These are phyloP conservation scores for Melipona quadrifasciata DNA, from an alignment of 1,140 invertebrate genomes.

Conservation along the genomic window DNA sequence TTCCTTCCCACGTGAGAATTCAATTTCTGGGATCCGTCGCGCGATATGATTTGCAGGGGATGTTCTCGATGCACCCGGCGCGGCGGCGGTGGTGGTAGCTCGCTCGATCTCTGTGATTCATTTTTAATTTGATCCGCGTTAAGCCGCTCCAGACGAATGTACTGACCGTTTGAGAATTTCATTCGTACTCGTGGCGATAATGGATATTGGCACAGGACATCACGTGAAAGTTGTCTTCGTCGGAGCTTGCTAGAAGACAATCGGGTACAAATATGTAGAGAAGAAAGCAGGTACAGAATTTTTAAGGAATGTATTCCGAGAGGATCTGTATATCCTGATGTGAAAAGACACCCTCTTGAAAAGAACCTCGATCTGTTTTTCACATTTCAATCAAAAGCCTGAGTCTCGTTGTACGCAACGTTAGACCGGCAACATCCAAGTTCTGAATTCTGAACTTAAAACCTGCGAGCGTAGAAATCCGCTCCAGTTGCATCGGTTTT, in stretches of 20 bases:
- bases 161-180: neutral
- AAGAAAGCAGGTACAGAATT: neutral
- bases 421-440: neutral
- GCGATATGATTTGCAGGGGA: constrained; percentile 5
- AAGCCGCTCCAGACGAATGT: neutral
- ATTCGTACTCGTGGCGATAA: neutral
- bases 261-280: neutral
- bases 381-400: neutral
- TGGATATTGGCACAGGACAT: neutral
- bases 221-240: too few relatives aligned
- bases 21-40: constrained; percentile 32
- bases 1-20: constrained; percentile 18
- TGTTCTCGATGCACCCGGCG: neutral
- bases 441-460: neutral
- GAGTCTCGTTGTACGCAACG: neutral
- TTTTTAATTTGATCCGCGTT: constrained; percentile 41
- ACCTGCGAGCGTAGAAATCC: neutral
- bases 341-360: neutral
- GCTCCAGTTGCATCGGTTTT: constrained; percentile 18
- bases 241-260: neutral
- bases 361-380: neutral
- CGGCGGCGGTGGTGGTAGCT: neutral
- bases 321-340: neutral
- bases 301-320: neutral
- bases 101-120: constrained; percentile 28